Percentiles rank a stretch among this genome's conserved stretches.
phyloP scores from a whole-genome alignment of 1,140 invertebrate genomes.

The Ceratoteleas bidentatus region DNA sequence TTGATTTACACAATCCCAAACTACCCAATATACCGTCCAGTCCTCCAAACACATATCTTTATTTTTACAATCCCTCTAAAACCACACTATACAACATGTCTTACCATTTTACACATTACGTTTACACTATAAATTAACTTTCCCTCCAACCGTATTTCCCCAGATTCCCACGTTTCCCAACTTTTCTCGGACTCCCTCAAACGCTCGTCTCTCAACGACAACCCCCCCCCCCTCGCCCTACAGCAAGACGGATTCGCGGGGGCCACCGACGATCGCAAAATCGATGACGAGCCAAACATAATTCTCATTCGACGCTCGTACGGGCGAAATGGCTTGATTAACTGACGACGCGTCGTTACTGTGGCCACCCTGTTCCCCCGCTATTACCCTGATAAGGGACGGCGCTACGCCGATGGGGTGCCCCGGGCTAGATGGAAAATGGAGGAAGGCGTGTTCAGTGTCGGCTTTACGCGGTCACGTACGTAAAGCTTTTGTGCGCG shows the following conservation, averaged over 20 bases:
- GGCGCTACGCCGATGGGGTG: conserved; percentile 62
- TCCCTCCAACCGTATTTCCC: no score
- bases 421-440: conserved; percentile 69
- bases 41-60: no score
- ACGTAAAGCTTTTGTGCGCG: conserved; percentile 61
- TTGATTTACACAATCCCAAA: no score
- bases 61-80: no score
- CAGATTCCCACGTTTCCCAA: no score
- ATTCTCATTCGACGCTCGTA: conserved; percentile 73
- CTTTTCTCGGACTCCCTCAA: no score
- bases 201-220: no score
- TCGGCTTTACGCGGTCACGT: conserved; percentile 71
- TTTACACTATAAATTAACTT: no score
- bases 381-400: conserved; percentile 72
- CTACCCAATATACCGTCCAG: no score
- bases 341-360: conserved; percentile 79
- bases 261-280: conserved; percentile 68
- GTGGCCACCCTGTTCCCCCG: conserved; percentile 70
- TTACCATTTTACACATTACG: no score
- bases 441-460: conserved; percentile 66
- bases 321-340: conserved; percentile 81
- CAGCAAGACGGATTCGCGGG: conserved; percentile 46
- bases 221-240: no score
- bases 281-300: conserved; percentile 72
- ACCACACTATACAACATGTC: no score